Percentiles rank a stretch among this genome's conserved stretches.
Evolutionary conservation across 2,888 invertebrate genomes (phyloP).

Genomic region (Ornithoptera priamus): DNA sequence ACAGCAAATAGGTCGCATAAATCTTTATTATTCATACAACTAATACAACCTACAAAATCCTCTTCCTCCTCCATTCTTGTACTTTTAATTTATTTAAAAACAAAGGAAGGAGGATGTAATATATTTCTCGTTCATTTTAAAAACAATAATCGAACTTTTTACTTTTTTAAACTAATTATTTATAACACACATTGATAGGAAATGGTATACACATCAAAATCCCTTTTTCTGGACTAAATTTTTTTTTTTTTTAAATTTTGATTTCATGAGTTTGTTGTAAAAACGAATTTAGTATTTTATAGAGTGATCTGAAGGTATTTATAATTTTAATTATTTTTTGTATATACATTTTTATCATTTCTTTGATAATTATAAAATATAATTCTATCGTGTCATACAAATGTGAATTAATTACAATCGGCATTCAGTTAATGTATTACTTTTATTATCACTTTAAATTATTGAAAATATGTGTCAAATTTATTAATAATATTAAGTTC

Average conservation of each 20-base stretch:
- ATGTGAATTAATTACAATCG: no score
- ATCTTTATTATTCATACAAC: slow-evolving; percentile 71
- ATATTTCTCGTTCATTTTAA: slow-evolving; percentile 21
- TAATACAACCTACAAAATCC: slow-evolving; percentile 74
- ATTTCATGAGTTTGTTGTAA: no score
- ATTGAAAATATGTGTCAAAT: no score
- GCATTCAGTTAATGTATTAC: no score
- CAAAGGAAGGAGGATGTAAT: slow-evolving; percentile 29
- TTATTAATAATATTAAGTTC: no score
- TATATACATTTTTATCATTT: no score
- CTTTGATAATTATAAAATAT: no score
- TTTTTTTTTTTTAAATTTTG: no score
- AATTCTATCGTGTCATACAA: no score
- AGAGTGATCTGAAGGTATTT: background rate
- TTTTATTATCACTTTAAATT: no score
- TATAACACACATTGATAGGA: background rate
- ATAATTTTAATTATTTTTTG: background rate
- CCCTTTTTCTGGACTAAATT: no score
- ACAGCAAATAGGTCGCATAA: slow-evolving; percentile 76
- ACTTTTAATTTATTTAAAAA: slow-evolving; percentile 32
- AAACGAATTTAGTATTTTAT: background rate
- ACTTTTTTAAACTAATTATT: background rate
- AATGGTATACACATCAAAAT: background rate
- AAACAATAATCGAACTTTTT: slow-evolving; percentile 27
- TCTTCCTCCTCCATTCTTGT: slow-evolving; percentile 53